phyloP scores from a whole-genome alignment of 1,140 invertebrate genomes.

The Limonius californicus region DNA sequence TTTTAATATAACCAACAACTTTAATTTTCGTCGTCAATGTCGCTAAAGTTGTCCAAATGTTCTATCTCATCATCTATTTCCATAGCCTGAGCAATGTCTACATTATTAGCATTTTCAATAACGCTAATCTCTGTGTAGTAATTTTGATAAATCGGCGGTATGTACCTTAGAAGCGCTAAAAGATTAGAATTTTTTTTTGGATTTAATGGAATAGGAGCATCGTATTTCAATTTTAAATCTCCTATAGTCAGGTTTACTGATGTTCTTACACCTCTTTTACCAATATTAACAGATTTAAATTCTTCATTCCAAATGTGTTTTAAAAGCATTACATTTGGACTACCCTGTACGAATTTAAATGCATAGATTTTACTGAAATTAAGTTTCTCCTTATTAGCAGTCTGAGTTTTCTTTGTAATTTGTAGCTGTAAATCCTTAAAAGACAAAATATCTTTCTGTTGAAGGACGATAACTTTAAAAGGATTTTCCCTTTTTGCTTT shows the following conservation, averaged over 20 bases:
- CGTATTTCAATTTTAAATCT: constrained; percentile 2
- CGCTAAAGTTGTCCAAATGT: not conserved
- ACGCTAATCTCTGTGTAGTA: constrained; percentile 10
- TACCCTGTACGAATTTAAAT: not conserved
- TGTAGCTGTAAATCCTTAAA: not conserved
- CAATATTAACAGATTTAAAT: constrained; percentile 6
- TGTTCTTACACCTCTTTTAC: not conserved
- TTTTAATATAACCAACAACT: not conserved
- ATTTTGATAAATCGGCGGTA: constrained; percentile 2
- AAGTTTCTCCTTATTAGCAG: constrained; percentile 1
- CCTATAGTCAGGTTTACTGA: not conserved
- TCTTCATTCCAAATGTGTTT: constrained; percentile 11
- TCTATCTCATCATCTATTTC: not conserved
- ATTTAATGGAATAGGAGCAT: not conserved
- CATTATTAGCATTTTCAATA: too few species aligned
- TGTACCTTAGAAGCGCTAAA: too few species aligned
- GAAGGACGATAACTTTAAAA: not conserved
- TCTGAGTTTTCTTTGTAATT: not conserved
- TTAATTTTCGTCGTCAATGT: not conserved
- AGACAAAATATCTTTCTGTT: not conserved
- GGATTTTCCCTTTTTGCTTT: not conserved
- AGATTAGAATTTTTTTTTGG: not conserved
- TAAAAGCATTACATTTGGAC: constrained; percentile 7
- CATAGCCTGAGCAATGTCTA: not conserved
- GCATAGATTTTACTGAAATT: constrained; percentile 9